Base-by-base conservation (phyloP, 2,888 invertebrate genomes). In the Diarsia dahlii region DNA sequence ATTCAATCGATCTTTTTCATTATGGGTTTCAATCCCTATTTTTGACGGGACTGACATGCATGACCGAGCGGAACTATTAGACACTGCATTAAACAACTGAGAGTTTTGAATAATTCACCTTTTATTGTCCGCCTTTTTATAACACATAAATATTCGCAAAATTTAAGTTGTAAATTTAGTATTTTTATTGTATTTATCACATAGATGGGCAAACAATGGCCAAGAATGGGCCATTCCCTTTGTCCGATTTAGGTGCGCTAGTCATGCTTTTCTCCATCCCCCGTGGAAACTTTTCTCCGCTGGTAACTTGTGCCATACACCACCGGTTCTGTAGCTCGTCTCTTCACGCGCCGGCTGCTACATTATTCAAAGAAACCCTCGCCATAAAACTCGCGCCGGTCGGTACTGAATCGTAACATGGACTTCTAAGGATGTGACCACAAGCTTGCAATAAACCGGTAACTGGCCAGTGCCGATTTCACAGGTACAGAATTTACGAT, bases 281-380 rank as follows among this genome's bases (percentile, higher is more conserved):
- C 28, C 13, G 4, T 20, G 15, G 15, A 69, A 5, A 20, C 12
- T 13, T 0, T 9, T 46, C 5, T 18, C 2, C 54, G 28, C 74
- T 77, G 13, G 23, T 76, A 5, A 56, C 78, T 86, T 83, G 64
- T 15, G 23, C 79, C 75, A 23, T 45, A 46, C 56, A 56, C 48
- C 64, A 74, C 75, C 75, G 85, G 87, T 81, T 81, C 84, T 84
- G 87, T 85, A 84, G 87, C 91, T 90, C 88, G 89, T 90, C 91
- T 90, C 90, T 93, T 93, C 91, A 91, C 91, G 92, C 92, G 90
- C 91, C 89, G 89, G 89, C 92, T 94, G 88, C 90, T 94, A 91
- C 94, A 94, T 94, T 93, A 94, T 94, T 94, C 94, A 94, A 93
- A 92, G 92, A 92, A 91, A 92, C 90, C 93, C 89, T 88, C 87